Evolutionary conservation across 2,113 vertebrate genomes (phyloP).

Genomic region (Lutjanus erythropterus): DNA sequence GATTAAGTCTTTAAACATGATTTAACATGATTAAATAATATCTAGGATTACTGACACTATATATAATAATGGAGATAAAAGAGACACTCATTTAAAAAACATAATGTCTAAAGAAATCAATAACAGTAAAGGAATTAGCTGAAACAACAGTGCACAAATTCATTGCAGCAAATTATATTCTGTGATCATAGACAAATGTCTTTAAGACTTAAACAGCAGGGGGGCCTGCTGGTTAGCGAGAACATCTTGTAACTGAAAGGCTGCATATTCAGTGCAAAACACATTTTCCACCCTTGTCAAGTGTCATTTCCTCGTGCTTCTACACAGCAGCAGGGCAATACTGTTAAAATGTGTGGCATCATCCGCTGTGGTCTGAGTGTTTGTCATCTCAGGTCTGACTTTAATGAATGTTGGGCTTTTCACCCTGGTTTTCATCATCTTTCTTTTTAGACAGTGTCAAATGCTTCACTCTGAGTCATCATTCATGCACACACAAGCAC

Average conservation of each 20-base stretch:
- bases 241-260: conserved; percentile 55
- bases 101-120: conserved; percentile 27
- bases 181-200: conserved; percentile 42
- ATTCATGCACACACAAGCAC: too few relatives aligned
- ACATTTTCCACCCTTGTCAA: conserved; percentile 47
- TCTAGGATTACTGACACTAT: not conserved
- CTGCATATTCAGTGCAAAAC: conserved; percentile 58
- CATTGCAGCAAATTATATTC: conserved; percentile 19
- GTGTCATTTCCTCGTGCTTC: conserved; percentile 34
- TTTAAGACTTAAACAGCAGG: conserved; percentile 49
- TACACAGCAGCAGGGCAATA: conserved; percentile 25
- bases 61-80: conserved; percentile 29
- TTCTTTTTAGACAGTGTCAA: conserved; percentile 70
- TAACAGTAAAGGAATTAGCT: conserved; percentile 19
- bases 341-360: conserved; percentile 60
- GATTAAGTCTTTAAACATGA: not conserved
- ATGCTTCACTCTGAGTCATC: conserved; percentile 49
- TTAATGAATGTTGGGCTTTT: conserved; percentile 70
- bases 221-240: conserved; percentile 40
- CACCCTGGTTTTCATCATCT: conserved; percentile 67
- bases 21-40: conserved; percentile 11
- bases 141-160: conserved; percentile 16
- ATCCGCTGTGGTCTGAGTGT: conserved; percentile 46
- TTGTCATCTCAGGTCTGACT: conserved; percentile 67
- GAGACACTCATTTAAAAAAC: conserved; percentile 19